Evolutionary conservation across 1,140 invertebrate genomes (phyloP).

Genomic region (Hyposmocoma kahamanoa): DNA sequence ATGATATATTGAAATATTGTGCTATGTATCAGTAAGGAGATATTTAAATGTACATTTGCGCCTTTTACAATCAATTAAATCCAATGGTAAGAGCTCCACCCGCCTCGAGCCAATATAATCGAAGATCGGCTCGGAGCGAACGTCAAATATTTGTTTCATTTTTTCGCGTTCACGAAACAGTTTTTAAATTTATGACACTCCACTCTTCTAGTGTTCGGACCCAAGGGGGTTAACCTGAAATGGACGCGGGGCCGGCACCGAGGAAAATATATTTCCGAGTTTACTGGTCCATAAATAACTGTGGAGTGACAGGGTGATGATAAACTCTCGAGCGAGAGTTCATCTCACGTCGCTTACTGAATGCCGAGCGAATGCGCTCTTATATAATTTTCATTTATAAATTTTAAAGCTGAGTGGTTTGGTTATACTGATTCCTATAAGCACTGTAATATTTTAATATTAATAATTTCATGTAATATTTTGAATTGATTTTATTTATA

Average conservation of each 20-base stretch:
- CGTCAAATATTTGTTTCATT: conserved; percentile 53
- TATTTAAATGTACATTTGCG: too few relatives aligned
- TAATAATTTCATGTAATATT: too few relatives aligned
- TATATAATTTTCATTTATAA: conserved; percentile 24
- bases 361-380: conserved; percentile 47
- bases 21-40: too few relatives aligned
- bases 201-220: conserved; percentile 58
- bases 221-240: conserved; percentile 69
- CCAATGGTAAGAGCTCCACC: too few relatives aligned
- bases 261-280: conserved; percentile 71
- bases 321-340: conserved; percentile 59
- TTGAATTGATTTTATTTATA: too few relatives aligned
- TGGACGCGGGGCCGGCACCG: conserved; percentile 58
- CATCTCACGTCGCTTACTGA: conserved; percentile 58
- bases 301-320: conserved; percentile 66
- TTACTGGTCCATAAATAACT: conserved; percentile 70
- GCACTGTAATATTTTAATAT: too few relatives aligned
- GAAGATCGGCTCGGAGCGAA: conserved; percentile 27
- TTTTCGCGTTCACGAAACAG: conserved; percentile 55
- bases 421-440: too few relatives aligned
- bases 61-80: too few relatives aligned
- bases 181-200: conserved; percentile 71
- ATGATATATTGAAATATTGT: too few relatives aligned
- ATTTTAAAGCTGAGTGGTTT: too few relatives aligned
- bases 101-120: conserved; percentile 11